phyloP scores from a whole-genome alignment of 2,888 invertebrate species.

The Thereva unica region DNA sequence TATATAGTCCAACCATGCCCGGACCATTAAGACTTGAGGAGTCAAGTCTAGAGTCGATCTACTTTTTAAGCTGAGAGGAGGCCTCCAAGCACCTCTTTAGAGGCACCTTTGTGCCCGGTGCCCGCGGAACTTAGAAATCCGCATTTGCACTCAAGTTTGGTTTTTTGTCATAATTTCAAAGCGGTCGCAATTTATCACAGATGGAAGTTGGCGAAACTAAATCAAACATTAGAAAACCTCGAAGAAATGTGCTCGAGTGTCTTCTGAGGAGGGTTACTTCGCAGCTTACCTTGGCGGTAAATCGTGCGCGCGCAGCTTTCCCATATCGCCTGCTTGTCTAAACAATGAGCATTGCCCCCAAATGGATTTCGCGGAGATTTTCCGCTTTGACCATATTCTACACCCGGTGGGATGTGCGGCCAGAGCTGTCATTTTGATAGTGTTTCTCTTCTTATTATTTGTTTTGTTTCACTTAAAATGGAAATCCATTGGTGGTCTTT shows the following conservation, averaged over 20 bases:
- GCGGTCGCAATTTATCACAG: conserved; percentile 24
- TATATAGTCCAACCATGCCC: too few relatives aligned
- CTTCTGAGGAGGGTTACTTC: conserved; percentile 27
- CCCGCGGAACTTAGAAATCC: neutral
- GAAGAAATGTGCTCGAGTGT: conserved; percentile 22
- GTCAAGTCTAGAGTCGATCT: too few relatives aligned
- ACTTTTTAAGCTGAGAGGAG: too few relatives aligned
- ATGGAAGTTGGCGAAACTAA: conserved; percentile 23
- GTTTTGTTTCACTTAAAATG: conserved; percentile 20
- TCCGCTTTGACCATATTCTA: conserved; percentile 26
- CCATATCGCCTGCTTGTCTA: conserved; percentile 20
- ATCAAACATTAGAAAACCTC: conserved; percentile 10
- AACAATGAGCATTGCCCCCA: conserved; percentile 21
- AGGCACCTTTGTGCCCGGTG: neutral
- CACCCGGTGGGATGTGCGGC: conserved; percentile 21
- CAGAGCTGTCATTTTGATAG: neutral
- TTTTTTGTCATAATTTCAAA: conserved; percentile 25
- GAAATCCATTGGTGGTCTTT: conserved; percentile 24
- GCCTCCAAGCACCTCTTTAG: neutral
- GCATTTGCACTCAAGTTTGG: neutral
- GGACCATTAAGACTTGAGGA: too few relatives aligned
- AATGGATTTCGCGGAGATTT: conserved; percentile 21
- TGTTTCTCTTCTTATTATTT: conserved; percentile 1
- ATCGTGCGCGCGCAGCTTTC: conserved; percentile 31
- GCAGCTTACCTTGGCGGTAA: conserved; percentile 3